Conservation (phyloP, 2,888 invertebrate species). For the Caenorhabditis wallacei region DNA sequence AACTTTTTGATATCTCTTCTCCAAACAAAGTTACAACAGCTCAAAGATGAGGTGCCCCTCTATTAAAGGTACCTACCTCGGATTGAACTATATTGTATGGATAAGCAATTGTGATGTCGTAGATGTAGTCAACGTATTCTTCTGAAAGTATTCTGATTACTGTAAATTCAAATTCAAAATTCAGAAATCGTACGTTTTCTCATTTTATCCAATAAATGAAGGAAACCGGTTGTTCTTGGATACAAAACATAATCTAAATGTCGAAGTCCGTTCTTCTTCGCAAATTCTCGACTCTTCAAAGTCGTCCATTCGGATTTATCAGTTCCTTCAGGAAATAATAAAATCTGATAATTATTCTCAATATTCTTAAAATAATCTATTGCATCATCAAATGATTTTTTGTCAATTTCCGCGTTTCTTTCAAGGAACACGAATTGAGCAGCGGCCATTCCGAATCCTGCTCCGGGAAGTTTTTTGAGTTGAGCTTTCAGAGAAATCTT, state of each 20-base stretch:
- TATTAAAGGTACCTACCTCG: slow-evolving; percentile 85
- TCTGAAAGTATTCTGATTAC: slow-evolving; percentile 81
- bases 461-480: slow-evolving; percentile 90
- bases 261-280: slow-evolving; percentile 84
- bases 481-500: slow-evolving; percentile 92
- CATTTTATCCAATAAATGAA: slow-evolving; percentile 85
- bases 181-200: slow-evolving; percentile 84
- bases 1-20: too few species aligned
- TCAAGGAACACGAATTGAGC: slow-evolving; percentile 91
- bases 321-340: slow-evolving; percentile 93
- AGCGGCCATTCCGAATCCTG: slow-evolving; percentile 93
- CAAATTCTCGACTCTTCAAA: slow-evolving; percentile 84
- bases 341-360: slow-evolving; percentile 86
- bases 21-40: too few species aligned
- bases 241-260: slow-evolving; percentile 89
- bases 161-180: too few species aligned
- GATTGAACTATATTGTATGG: slow-evolving; percentile 89
- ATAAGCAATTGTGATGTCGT: slow-evolving; percentile 92
- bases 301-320: slow-evolving; percentile 89
- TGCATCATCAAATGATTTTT: slow-evolving; percentile 87
- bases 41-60: too few species aligned
- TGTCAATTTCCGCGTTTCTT: slow-evolving; percentile 90
- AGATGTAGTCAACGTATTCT: slow-evolving; percentile 88
- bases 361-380: slow-evolving; percentile 89
- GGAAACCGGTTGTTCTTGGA: slow-evolving; percentile 90